Conservation (phyloP, 2,113 vertebrate genomes). For the Xyliphius kryptos region DNA sequence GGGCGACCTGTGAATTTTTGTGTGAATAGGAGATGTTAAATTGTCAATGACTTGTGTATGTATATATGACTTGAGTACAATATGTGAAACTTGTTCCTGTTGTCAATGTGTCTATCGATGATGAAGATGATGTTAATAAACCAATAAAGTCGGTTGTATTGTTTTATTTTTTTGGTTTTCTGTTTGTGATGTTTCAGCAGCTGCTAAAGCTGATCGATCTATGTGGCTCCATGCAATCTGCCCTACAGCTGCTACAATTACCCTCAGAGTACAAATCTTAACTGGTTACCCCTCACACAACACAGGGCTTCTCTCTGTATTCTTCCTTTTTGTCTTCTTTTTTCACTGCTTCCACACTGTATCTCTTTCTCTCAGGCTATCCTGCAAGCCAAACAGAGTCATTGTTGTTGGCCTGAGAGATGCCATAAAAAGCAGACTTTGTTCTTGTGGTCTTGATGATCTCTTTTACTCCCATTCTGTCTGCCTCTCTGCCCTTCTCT, state of each 20-base stretch:
- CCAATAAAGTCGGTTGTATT: no score
- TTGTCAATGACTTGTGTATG: no score
- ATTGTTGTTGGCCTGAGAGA: slow-evolving; percentile 53
- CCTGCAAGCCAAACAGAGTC: slow-evolving; percentile 50
- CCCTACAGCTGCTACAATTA: slow-evolving; percentile 42
- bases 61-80: no score
- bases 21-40: no score
- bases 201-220: slow-evolving; percentile 38
- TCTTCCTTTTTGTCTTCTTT: no score
- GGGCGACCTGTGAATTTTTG: no score
- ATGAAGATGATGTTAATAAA: no score
- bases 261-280: slow-evolving; percentile 17
- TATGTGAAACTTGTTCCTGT: no score
- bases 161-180: no score
- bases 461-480: slow-evolving; percentile 24
- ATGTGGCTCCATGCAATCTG: slow-evolving; percentile 30
- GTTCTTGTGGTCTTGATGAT: slow-evolving; percentile 43
- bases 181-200: no score
- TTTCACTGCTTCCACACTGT: neutral
- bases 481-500: slow-evolving; percentile 18
- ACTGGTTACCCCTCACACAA: slow-evolving; percentile 17
- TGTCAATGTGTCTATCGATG: no score
- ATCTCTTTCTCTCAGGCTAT: slow-evolving; percentile 14
- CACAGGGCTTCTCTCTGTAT: slow-evolving; percentile 12
- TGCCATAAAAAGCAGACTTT: slow-evolving; percentile 60